Evolutionary conservation across 2,113 vertebrate genomes (phyloP).

Genomic region (Leiothrix lutea): DNA sequence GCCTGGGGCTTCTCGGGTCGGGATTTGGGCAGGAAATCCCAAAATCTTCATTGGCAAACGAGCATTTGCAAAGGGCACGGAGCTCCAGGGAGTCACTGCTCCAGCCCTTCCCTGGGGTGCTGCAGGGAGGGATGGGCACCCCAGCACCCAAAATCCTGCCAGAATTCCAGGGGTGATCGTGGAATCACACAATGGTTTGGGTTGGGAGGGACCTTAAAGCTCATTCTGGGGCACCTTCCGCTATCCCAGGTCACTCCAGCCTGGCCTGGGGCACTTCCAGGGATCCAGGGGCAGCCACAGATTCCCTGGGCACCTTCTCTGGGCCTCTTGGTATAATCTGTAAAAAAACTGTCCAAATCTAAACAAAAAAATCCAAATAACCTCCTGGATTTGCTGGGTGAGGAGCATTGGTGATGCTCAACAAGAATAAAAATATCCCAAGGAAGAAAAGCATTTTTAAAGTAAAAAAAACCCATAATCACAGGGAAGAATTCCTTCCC

Average conservation of each 20-base stretch:
- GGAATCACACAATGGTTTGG: background rate
- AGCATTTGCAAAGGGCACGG: background rate
- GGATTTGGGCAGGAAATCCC: background rate
- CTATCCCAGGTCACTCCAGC: background rate
- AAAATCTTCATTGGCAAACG: background rate
- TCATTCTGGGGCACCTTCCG: background rate
- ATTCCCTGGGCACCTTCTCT: background rate
- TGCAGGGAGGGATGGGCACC: too few species aligned
- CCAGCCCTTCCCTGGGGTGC: background rate
- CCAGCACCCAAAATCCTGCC: too few species aligned
- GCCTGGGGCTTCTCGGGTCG: background rate
- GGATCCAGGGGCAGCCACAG: background rate
- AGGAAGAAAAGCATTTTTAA: background rate
- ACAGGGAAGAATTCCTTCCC: background rate
- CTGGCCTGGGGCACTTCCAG: background rate
- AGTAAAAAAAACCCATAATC: rapidly evolving
- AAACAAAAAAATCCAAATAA: background rate
- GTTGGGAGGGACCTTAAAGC: background rate
- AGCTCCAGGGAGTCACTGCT: background rate
- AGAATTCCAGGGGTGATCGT: background rate
- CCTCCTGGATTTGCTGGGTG: background rate
- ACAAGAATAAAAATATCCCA: background rate
- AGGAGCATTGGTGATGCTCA: rapidly evolving
- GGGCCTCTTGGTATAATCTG: too few species aligned
- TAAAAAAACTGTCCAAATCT: background rate